Conservation (phyloP, 1,140 invertebrate genomes). For the fruit fly (Drosophila melanogaster) region DNA sequence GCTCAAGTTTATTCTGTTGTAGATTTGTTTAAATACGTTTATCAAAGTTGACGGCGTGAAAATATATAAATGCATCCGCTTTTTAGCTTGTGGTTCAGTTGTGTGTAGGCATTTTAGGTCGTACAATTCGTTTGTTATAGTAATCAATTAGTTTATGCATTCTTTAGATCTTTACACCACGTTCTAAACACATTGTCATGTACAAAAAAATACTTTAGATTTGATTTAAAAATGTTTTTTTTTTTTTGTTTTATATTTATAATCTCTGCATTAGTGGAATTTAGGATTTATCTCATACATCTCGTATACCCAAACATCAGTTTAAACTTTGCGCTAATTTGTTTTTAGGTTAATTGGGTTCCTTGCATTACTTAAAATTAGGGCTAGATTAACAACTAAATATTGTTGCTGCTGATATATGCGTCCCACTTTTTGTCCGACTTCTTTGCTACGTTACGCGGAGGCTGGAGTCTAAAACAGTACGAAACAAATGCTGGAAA, state of each 20-base stretch:
- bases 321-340: constrained; percentile 75
- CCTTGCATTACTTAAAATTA: constrained; percentile 73
- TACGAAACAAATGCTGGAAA: constrained; percentile 58
- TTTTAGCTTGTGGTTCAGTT: constrained; percentile 56
- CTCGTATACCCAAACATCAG: constrained; percentile 21
- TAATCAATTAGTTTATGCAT: constrained; percentile 42
- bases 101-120: constrained; percentile 57
- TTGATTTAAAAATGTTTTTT: constrained; percentile 68
- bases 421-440: constrained; percentile 13
- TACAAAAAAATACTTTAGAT: constrained; percentile 79
- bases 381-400: constrained; percentile 79
- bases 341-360: constrained; percentile 52
- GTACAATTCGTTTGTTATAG: constrained; percentile 31
- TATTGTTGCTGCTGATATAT: constrained; percentile 72
- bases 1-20: constrained; percentile 55
- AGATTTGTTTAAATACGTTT: constrained; percentile 61
- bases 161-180: constrained; percentile 33
- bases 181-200: constrained; percentile 43
- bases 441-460: constrained; percentile 36
- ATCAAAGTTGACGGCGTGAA: constrained; percentile 72
- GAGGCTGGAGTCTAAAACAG: constrained; percentile 42
- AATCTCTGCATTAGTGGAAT: constrained; percentile 72
- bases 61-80: constrained; percentile 76
- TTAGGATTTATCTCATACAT: constrained; percentile 68
- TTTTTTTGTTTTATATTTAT: constrained; percentile 69